phyloP scores from a whole-genome alignment of 2,888 invertebrate species.

The Sclerodermus sp. region DNA sequence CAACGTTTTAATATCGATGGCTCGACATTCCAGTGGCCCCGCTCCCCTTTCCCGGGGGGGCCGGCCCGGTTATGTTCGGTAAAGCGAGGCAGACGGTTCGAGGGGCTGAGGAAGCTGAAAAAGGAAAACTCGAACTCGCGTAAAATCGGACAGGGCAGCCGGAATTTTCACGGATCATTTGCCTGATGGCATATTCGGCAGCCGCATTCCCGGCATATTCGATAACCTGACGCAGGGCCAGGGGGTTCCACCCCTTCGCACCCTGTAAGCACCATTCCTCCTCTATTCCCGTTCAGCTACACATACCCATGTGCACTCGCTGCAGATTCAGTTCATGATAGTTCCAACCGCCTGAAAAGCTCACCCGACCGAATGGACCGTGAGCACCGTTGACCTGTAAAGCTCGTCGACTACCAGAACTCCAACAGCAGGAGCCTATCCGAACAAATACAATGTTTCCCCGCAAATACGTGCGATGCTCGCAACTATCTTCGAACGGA shows the following conservation, averaged over 20 bases:
- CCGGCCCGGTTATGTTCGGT: too few species aligned
- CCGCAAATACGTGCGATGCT: not conserved
- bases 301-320: conserved; percentile 1
- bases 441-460: too few species aligned
- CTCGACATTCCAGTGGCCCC: conserved; percentile 14
- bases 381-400: too few species aligned
- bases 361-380: not conserved
- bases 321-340: conserved; percentile 13
- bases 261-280: not conserved
- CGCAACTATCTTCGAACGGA: too few species aligned
- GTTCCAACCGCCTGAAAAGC: conserved; percentile 11
- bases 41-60: too few species aligned
- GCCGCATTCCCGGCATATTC: conserved; percentile 40
- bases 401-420: too few species aligned
- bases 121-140: conserved; percentile 22
- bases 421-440: too few species aligned
- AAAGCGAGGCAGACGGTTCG: conserved; percentile 10
- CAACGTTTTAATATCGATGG: conserved; percentile 41
- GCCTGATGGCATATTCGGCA: conserved; percentile 45
- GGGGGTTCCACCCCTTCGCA: not conserved
- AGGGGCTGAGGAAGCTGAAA: conserved; percentile 5
- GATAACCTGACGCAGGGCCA: conserved; percentile 29
- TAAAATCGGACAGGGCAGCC: conserved; percentile 36
- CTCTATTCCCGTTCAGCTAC: not conserved
- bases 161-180: conserved; percentile 51